phyloP scores from a whole-genome alignment of 2,797 vertebrate genomes.

The Momotus momota region DNA sequence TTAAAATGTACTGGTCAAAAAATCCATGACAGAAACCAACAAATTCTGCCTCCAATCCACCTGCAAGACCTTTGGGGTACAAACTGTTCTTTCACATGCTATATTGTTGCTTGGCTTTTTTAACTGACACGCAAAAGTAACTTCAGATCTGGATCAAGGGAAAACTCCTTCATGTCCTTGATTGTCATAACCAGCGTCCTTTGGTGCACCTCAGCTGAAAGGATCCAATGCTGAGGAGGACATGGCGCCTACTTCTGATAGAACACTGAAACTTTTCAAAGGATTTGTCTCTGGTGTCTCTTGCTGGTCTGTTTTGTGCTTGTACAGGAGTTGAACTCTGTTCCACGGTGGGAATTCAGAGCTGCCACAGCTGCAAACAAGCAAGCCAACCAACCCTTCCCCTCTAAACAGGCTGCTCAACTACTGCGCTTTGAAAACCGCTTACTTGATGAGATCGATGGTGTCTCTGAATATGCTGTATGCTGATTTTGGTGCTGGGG shows the following conservation, averaged over 20 bases:
- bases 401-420: rapidly evolving
- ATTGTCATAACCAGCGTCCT: neutral
- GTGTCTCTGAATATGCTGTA: conserved; percentile 91
- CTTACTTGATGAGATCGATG: conserved; percentile 91
- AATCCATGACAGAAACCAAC: neutral
- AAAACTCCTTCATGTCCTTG: neutral
- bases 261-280: neutral
- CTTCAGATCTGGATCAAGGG: neutral
- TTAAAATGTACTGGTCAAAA: neutral
- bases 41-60: neutral
- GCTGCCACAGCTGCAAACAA: neutral
- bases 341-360: neutral
- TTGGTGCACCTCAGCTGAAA: neutral
- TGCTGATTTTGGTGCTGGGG: conserved; percentile 85
- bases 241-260: neutral
- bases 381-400: neutral
- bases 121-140: neutral
- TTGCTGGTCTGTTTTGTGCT: neutral
- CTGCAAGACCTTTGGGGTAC: neutral
- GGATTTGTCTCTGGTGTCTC: neutral
- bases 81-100: neutral
- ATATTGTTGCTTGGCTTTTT: neutral
- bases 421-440: neutral
- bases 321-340: neutral
- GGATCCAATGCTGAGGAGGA: neutral